Percentiles rank a stretch among this genome's conserved stretches.
Evolutionary conservation across 2,113 vertebrate species (phyloP).

Genomic region (Brachypteracias leptosomus): DNA sequence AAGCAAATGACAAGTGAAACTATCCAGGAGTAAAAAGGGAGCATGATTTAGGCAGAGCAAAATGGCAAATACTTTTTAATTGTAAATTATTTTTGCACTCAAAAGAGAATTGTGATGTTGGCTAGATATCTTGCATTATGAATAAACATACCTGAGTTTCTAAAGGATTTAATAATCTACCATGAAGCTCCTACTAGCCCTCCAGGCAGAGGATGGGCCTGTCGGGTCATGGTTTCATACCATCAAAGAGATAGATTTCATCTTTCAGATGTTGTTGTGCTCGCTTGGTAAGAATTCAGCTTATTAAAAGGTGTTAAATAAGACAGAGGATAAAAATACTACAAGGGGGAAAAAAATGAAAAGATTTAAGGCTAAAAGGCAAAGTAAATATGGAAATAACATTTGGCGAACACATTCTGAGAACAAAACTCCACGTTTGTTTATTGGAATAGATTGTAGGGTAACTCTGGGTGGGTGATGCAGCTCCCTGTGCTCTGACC

Average conservation of each 20-base stretch:
- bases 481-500: neutral
- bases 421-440: neutral
- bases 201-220: slow-evolving; percentile 59
- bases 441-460: neutral
- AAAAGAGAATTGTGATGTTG: slow-evolving; percentile 11
- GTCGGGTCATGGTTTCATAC: slow-evolving; percentile 65
- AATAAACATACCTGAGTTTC: slow-evolving; percentile 47
- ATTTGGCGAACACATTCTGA: slow-evolving; percentile 15
- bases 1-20: slow-evolving; percentile 16
- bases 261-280: slow-evolving; percentile 63
- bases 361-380: slow-evolving; percentile 27
- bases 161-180: slow-evolving; percentile 54
- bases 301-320: slow-evolving; percentile 64
- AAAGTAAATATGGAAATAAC: slow-evolving; percentile 47
- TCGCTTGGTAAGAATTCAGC: slow-evolving; percentile 53
- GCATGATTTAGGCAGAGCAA: neutral
- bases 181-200: slow-evolving; percentile 39
- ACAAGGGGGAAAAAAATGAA: neutral
- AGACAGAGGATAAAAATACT: slow-evolving; percentile 52
- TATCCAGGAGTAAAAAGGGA: neutral
- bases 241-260: slow-evolving; percentile 66
- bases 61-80: slow-evolving; percentile 28
- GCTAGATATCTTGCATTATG: neutral
- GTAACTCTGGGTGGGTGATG: neutral
- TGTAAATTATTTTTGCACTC: slow-evolving; percentile 35